Percentiles rank a stretch among this genome's conserved stretches.
These are phyloP conservation scores for Ctena decussata DNA, from an alignment of 2,888 invertebrate species.

Conservation along the genomic window DNA sequence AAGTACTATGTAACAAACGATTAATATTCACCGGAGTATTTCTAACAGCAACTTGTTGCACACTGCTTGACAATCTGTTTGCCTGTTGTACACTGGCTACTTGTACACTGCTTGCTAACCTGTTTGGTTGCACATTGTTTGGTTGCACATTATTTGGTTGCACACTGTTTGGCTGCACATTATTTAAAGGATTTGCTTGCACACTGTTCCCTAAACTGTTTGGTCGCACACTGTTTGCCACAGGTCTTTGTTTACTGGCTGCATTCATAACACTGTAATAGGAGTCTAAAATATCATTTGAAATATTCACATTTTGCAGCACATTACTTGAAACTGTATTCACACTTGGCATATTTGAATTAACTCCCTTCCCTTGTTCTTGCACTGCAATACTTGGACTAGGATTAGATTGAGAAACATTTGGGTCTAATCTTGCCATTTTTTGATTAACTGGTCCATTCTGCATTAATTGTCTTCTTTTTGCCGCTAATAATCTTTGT, in stretches of 20 bases:
- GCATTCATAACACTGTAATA: constrained; percentile 64
- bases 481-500: constrained; percentile 24
- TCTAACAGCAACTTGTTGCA: no score
- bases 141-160: background rate
- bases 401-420: background rate
- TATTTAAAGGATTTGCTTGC: background rate
- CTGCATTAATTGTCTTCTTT: constrained; percentile 1
- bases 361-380: background rate
- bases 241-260: background rate
- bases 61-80: background rate
- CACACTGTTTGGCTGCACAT: background rate
- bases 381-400: background rate
- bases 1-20: background rate
- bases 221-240: background rate
- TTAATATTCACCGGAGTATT: background rate
- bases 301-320: constrained; percentile 61
- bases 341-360: constrained; percentile 26
- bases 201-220: background rate
- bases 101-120: background rate
- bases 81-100: background rate
- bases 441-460: background rate
- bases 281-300: constrained; percentile 63
- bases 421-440: background rate
- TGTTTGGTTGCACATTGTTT: background rate
- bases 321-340: constrained; percentile 49